Conservation (phyloP, 2,888 invertebrate genomes). For the Monochamus alternatus region DNA sequence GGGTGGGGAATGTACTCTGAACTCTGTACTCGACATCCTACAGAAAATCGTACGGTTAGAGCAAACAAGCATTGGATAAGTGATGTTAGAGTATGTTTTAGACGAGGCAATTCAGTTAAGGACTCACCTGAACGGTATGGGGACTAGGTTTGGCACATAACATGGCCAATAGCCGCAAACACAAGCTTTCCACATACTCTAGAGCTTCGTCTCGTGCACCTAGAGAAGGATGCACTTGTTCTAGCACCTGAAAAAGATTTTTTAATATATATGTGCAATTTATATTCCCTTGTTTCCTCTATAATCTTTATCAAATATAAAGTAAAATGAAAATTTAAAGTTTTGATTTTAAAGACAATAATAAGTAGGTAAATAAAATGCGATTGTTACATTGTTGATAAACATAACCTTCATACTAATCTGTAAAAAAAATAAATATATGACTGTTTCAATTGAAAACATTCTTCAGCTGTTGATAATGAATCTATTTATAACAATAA, state of each 20-base stretch:
- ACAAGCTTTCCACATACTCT: slow-evolving; percentile 92
- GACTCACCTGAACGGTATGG: slow-evolving; percentile 81
- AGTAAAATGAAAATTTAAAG: no score
- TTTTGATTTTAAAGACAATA: no score
- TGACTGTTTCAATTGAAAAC: no score
- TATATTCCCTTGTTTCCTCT: no score
- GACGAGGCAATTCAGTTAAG: background rate
- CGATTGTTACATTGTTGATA: no score
- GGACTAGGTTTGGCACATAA: slow-evolving; percentile 90
- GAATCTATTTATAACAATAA: no score
- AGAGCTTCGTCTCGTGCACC: slow-evolving; percentile 91
- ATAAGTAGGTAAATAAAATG: no score
- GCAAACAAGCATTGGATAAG: background rate
- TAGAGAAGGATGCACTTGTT: slow-evolving; percentile 91
- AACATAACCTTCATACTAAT: no score
- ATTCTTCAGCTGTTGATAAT: no score
- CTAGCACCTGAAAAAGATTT: slow-evolving; percentile 80
- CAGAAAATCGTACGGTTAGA: background rate
- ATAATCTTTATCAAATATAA: no score
- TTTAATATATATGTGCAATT: background rate
- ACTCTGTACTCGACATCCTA: slow-evolving; percentile 96
- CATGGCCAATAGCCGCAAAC: slow-evolving; percentile 89
- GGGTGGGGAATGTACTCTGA: slow-evolving; percentile 93
- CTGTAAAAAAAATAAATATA: no score
- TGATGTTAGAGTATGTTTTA: background rate